Evolutionary conservation across 2,888 invertebrate species (phyloP).

Genomic region (Diachrysia chrysitis): DNA sequence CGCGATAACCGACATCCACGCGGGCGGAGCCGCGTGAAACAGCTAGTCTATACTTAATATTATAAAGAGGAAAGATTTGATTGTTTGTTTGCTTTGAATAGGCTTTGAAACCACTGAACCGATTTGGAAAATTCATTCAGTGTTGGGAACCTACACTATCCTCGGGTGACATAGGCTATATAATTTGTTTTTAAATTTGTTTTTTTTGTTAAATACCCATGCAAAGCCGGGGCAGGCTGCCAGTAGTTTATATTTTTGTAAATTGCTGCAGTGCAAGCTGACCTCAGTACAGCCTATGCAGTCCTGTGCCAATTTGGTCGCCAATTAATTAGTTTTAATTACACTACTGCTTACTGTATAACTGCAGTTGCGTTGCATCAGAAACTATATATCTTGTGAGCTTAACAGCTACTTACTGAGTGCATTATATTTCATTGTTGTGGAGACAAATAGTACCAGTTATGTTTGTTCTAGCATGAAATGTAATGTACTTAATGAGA

Average conservation of each 20-base stretch:
- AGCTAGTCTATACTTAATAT: too few species aligned
- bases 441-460: constrained; percentile 20
- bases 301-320: background rate
- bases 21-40: too few species aligned
- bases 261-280: background rate
- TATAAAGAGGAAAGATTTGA: too few species aligned
- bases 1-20: too few species aligned
- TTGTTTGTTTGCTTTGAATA: too few species aligned
- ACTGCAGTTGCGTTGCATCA: background rate
- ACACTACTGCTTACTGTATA: background rate
- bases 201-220: too few species aligned
- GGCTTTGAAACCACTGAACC: too few species aligned
- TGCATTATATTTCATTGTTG: constrained; percentile 30
- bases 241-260: background rate
- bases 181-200: too few species aligned
- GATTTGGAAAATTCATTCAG: too few species aligned
- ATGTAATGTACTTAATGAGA: background rate
- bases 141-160: too few species aligned
- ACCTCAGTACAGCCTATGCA: background rate
- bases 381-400: constrained; percentile 20
- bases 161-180: too few species aligned
- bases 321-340: constrained; percentile 8
- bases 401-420: constrained; percentile 12
- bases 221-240: too few species aligned
- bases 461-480: constrained; percentile 5